phyloP scores from a whole-genome alignment of 2,113 vertebrate genomes.

The Hipposideros armiger region DNA sequence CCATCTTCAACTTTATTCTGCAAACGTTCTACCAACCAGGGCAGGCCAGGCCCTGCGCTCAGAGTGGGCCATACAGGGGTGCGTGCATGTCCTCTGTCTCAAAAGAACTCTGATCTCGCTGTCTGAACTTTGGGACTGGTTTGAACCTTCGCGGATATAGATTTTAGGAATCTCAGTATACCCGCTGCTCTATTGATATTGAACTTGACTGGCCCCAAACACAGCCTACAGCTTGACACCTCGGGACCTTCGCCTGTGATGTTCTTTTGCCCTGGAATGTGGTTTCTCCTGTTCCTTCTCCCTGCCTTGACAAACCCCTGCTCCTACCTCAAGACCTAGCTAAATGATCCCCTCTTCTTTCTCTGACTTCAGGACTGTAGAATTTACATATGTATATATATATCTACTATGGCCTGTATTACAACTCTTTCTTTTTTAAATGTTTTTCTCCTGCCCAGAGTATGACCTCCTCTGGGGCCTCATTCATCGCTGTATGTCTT shows the following conservation, averaged over 20 bases:
- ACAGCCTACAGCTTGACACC: background rate
- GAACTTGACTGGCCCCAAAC: background rate
- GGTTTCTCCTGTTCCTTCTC: background rate
- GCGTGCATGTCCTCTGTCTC: background rate
- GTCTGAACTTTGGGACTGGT: background rate
- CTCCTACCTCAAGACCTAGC: background rate
- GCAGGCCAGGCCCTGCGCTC: background rate
- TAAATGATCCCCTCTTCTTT: background rate
- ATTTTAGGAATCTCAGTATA: background rate
- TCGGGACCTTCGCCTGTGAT: background rate
- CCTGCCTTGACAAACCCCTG: background rate
- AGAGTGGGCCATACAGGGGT: background rate
- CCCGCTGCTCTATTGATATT: background rate
- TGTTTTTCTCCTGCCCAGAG: background rate
- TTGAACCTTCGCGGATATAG: slow-evolving; percentile 1
- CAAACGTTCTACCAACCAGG: background rate
- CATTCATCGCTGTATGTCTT: slow-evolving; percentile 60
- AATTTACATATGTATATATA: background rate
- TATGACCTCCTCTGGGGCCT: background rate
- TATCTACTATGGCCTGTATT: background rate
- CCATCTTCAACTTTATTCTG: background rate
- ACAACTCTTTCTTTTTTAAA: background rate
- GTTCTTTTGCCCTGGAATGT: background rate
- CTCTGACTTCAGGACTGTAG: background rate
- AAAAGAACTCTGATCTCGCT: background rate